Conservation (phyloP, 2,113 vertebrate genomes). For the Notiomystis cincta region DNA sequence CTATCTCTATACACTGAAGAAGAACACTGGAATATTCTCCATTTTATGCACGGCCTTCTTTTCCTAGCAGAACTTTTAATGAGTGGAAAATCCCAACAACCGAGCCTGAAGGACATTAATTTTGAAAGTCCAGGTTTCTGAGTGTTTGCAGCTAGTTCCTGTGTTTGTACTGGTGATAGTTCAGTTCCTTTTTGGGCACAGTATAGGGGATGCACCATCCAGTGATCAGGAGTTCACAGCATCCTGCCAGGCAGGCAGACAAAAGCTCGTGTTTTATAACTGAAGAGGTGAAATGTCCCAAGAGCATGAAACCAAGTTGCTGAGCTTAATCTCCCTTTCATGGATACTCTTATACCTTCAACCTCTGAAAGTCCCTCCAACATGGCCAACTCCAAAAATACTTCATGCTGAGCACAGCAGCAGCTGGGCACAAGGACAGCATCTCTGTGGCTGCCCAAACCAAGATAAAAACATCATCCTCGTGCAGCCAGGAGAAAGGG, state of each 20-base stretch:
- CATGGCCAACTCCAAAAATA: neutral
- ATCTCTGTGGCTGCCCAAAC: neutral
- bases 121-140: neutral
- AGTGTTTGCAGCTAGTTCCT: neutral
- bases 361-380: neutral
- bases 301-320: neutral
- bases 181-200: neutral
- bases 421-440: neutral
- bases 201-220: neutral
- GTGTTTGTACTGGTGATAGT: neutral
- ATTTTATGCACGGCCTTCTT: neutral
- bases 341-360: neutral
- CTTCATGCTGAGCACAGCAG: neutral
- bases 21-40: neutral
- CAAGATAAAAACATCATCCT: neutral
- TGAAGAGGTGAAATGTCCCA: neutral
- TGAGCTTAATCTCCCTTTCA: neutral
- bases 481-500: neutral
- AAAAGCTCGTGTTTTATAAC: neutral
- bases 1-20: neutral
- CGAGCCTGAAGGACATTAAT: neutral
- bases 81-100: accelerated
- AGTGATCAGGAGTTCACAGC: neutral
- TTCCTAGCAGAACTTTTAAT: neutral
- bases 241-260: neutral